Evolutionary conservation across 2,797 vertebrate species (phyloP), one percentile per base, ranked within the genome.

Genomic region (Chaenodraco wilsoni): DNA sequence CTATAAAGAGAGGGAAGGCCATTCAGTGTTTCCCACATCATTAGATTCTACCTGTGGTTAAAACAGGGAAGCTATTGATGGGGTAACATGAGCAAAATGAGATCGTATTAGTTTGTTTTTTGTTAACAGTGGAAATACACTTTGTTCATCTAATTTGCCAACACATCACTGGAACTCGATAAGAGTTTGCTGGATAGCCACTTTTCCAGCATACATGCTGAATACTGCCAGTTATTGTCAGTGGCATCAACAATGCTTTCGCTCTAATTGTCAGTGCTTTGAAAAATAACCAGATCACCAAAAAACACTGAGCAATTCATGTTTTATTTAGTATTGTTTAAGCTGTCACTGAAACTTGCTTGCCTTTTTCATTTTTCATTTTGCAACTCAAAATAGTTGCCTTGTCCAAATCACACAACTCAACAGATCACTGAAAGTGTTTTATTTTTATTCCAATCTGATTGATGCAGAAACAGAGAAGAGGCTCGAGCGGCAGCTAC

Each of bases 261-360:
- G 19, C 57, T 40, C 3, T 61, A 50, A 68, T 62, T 84, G 31
- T 33, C 65, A 48, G 9, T 40, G 59, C 69, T 74, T 69, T 61
- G 50, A 75, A 73, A 69, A 65, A 68, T 27, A 68, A 69, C 44
- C 40, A 59, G 50, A 46, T 61, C 27, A 10, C 56, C 55, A 59
- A 52, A 66, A 57, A 57, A 40, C 15, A 60, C 21, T 9, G 15
- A 49, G 69, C 14, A 2, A 31, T 6, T 12, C 27, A 45, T 51
- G n/a, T 76, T 70, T 68, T 54, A 78, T 66, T 52, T 9, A 52
- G 64, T n/a, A 76, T 70, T 69, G 64, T 66, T 60, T 54, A 48
- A 23, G 31, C 8, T 61, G 27, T 17, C 41, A n/a, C 17, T 66
- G 33, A 57, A 74, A 65, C 50, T 37, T 46, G 55, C 69, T 16